Conservation (phyloP, 35 echinoderm and acorn worm genomes). For the Ophiothrix spiculata region DNA sequence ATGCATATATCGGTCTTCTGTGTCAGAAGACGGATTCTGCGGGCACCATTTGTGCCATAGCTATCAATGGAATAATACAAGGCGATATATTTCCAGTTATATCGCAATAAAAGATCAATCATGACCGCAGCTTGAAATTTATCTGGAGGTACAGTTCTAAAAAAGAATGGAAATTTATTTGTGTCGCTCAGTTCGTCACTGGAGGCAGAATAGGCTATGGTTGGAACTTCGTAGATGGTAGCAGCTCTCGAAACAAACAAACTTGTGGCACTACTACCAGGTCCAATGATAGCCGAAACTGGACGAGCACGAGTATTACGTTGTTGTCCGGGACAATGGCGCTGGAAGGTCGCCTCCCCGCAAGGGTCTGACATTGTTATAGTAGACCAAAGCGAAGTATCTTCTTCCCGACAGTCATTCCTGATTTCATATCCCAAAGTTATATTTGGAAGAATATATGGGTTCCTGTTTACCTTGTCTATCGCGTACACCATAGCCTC, state of each 20-base stretch:
- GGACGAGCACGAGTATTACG: neutral
- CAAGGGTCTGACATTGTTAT: neutral
- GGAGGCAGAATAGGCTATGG: neutral
- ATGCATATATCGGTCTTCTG: neutral
- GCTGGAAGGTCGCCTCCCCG: neutral
- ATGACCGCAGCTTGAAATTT: neutral
- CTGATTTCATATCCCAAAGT: constrained; percentile 1
- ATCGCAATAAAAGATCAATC: neutral
- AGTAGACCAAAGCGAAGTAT: neutral
- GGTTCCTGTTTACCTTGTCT: neutral
- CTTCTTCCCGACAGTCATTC: neutral
- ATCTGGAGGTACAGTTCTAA: neutral
- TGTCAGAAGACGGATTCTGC: neutral
- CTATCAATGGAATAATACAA: neutral
- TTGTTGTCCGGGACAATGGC: neutral
- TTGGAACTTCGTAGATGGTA: neutral
- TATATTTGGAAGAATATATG: neutral
- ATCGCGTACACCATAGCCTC: neutral
- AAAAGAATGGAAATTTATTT: neutral
- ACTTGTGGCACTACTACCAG: neutral
- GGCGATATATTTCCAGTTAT: neutral
- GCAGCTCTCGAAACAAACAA: neutral
- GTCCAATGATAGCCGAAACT: neutral
- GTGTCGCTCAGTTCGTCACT: neutral
- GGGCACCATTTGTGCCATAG: neutral